phyloP scores from a whole-genome alignment of 2,797 vertebrate genomes.

The Buphagus erythrorhynchus region DNA sequence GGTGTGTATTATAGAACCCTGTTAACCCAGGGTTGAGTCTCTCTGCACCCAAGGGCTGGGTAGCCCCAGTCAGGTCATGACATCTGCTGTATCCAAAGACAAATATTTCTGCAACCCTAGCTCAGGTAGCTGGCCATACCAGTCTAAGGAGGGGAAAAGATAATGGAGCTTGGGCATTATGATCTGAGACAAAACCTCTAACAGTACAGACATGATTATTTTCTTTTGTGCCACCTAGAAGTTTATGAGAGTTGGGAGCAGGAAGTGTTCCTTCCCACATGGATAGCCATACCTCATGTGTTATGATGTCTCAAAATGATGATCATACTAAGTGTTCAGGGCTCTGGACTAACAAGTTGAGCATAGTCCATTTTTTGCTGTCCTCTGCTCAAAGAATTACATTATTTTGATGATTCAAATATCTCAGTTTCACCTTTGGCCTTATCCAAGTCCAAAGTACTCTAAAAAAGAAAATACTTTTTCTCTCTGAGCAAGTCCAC shows the following conservation, averaged over 20 bases:
- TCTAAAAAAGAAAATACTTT: neutral
- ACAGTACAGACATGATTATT: neutral
- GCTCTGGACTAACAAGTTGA: neutral
- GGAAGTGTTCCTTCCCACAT: neutral
- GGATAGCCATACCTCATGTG: rapidly evolving
- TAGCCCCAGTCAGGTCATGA: neutral
- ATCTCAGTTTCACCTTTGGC: neutral
- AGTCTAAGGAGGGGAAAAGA: neutral
- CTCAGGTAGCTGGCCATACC: neutral
- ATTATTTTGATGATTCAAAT: neutral
- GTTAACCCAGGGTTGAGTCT: rapidly evolving
- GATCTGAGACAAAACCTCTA: neutral
- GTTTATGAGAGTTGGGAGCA: neutral
- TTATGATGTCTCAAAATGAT: rapidly evolving
- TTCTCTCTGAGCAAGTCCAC: neutral
- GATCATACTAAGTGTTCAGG: neutral
- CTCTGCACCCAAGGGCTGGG: neutral
- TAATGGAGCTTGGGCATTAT: neutral
- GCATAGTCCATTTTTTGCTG: neutral
- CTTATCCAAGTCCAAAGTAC: neutral
- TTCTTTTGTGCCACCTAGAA: neutral
- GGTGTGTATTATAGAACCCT: rapidly evolving
- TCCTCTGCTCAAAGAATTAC: neutral
- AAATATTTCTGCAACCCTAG: neutral
- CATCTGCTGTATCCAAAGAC: neutral